A percentile compares a stretch with the other conserved stretches of the same genome.
Conservation (phyloP, 1,140 invertebrate genomes). For the Coelopa frigida region DNA sequence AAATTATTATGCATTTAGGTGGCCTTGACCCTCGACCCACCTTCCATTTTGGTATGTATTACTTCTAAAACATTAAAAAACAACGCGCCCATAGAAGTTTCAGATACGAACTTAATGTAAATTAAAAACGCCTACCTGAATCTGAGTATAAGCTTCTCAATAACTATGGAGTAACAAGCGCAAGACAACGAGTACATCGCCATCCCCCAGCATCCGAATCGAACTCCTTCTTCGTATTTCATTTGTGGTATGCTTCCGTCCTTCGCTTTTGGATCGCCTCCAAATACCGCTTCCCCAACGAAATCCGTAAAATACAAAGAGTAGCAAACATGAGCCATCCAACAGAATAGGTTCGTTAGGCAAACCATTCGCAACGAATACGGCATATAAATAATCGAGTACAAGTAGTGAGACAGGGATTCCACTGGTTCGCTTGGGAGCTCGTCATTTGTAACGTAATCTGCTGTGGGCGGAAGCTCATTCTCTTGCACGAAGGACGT, state of each 20-base stretch:
- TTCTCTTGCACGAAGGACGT: conserved; percentile 23
- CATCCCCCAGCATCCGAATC: conserved; percentile 96
- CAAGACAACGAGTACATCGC: conserved; percentile 92
- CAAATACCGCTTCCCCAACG: conserved; percentile 90
- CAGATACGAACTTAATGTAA: neutral
- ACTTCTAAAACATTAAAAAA: neutral
- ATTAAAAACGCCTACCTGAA: conserved; percentile 72
- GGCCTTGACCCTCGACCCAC: no score
- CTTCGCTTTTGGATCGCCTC: conserved; percentile 77
- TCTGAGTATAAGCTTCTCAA: conserved; percentile 77
- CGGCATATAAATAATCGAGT: conserved; percentile 87
- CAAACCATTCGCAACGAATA: conserved; percentile 78
- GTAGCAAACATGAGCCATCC: conserved; percentile 97
- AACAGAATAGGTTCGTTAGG: conserved; percentile 91
- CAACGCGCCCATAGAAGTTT: no score
- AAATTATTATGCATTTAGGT: no score
- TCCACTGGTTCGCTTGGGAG: conserved; percentile 16
- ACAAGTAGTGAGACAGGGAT: conserved; percentile 68
- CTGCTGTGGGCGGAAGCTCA: conserved; percentile 1
- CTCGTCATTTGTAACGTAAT: neutral
- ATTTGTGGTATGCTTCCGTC: conserved; percentile 55
- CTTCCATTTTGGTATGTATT: no score
- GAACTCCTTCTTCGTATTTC: conserved; percentile 81
- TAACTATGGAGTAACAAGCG: conserved; percentile 82
- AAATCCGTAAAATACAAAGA: conserved; percentile 96